A percentile compares a stretch with the other conserved stretches of the same genome.
Conservation (phyloP, 1,140 invertebrate species). For the Doryteuthis pealeii region DNA sequence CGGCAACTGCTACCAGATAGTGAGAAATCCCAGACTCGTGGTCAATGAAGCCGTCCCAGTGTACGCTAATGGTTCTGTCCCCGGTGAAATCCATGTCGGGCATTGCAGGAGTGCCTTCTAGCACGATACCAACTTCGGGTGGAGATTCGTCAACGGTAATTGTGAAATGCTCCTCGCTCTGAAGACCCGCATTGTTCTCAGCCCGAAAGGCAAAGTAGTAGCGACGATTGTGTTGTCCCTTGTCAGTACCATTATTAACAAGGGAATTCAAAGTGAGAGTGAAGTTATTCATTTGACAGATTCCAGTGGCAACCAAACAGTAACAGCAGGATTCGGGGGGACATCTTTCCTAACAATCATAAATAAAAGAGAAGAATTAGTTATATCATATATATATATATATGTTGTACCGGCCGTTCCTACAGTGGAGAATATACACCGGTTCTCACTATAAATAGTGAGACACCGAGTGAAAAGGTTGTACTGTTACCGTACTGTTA, state of each 20-base stretch:
- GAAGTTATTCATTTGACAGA: conserved; percentile 24
- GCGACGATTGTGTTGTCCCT: conserved; percentile 27
- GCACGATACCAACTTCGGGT: conserved; percentile 26
- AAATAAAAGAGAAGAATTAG: too few relatives aligned
- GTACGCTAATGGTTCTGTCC: conserved; percentile 13
- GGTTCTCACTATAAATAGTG: too few relatives aligned
- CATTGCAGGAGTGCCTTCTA: conserved; percentile 24
- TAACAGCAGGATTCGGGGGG: conserved; percentile 5
- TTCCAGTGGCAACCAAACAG: conserved; percentile 17
- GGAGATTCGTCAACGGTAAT: conserved; percentile 31
- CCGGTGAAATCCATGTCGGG: conserved; percentile 38
- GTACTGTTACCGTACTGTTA: too few relatives aligned
- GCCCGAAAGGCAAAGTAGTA: conserved; percentile 28
- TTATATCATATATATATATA: too few relatives aligned
- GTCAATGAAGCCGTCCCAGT: conserved; percentile 38
- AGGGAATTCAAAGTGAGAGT: conserved; percentile 28
- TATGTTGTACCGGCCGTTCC: too few relatives aligned
- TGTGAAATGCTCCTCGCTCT: conserved; percentile 18
- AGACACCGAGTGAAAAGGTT: too few relatives aligned
- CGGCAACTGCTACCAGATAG: conserved; percentile 26
- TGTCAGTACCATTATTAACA: conserved; percentile 17
- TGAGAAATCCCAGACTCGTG: conserved; percentile 36
- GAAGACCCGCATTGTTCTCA: conserved; percentile 27
- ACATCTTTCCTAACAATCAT: conserved; percentile 14
- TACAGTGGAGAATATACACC: too few relatives aligned